These are phyloP conservation scores for Zaprionus tsacasi DNA, from an alignment of 1,140 invertebrate species.

Conservation along the genomic window DNA sequence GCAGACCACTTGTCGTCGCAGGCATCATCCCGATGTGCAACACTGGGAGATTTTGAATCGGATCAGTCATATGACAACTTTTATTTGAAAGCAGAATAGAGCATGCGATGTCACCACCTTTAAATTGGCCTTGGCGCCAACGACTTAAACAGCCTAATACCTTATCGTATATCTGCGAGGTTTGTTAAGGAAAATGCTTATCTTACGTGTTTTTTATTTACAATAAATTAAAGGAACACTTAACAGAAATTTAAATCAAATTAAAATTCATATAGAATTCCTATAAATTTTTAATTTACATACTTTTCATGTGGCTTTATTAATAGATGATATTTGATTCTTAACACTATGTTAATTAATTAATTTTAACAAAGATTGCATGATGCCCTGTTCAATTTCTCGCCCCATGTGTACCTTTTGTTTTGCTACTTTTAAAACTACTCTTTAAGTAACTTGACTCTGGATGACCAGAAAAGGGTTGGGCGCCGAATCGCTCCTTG, in stretches of 20 bases:
- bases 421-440: background rate
- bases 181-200: background rate
- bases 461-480: background rate
- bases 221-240: no score
- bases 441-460: background rate
- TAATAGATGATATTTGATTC: no score
- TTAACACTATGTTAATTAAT: no score
- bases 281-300: no score
- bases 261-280: no score
- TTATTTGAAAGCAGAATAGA: background rate
- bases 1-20: conserved; percentile 78
- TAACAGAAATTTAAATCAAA: no score
- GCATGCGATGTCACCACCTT: background rate
- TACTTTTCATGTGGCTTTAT: no score
- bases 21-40: conserved; percentile 28
- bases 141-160: background rate
- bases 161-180: background rate
- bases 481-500: background rate
- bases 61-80: background rate
- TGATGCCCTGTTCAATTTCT: background rate
- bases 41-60: background rate
- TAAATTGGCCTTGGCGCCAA: background rate
- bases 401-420: background rate
- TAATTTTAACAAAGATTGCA: no score
- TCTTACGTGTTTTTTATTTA: no score